These are phyloP conservation scores for Pseudochromis fuscus DNA, from an alignment of 2,797 vertebrate species.

Conservation along the genomic window DNA sequence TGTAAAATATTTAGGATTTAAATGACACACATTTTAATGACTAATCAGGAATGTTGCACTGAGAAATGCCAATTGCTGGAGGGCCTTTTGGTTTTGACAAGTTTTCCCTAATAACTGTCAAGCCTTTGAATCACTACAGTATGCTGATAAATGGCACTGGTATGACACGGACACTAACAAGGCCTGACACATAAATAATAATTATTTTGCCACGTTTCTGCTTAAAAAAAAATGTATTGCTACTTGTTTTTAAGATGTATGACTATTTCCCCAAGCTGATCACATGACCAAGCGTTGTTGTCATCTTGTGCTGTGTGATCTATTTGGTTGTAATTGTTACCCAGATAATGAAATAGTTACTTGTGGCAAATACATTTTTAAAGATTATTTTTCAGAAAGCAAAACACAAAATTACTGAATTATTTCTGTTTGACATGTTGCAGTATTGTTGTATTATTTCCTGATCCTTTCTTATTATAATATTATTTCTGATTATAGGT, in stretches of 20 bases:
- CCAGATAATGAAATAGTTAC: constrained; percentile 14
- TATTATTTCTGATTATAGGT: too few species aligned
- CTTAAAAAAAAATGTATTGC: constrained; percentile 5
- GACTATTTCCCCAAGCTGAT: constrained; percentile 10
- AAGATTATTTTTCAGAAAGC: constrained; percentile 18
- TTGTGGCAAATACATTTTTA: not conserved
- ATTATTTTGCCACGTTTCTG: constrained; percentile 31
- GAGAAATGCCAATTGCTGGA: constrained; percentile 45
- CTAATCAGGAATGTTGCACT: constrained; percentile 31
- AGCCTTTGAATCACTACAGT: constrained; percentile 32
- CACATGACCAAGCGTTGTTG: constrained; percentile 1
- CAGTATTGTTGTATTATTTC: constrained; percentile 12
- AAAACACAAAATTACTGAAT: constrained; percentile 29
- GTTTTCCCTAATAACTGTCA: constrained; percentile 32
- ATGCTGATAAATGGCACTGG: constrained; percentile 40
- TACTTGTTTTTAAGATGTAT: constrained; percentile 18
- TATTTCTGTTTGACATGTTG: constrained; percentile 17
- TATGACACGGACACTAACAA: constrained; percentile 44
- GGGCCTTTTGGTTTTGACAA: constrained; percentile 41
- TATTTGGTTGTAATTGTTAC: constrained; percentile 12
- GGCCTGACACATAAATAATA: constrained; percentile 42
- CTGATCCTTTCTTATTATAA: too few species aligned
- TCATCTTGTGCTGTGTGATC: constrained; percentile 4
- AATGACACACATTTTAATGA: constrained; percentile 41
- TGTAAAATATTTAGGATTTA: constrained; percentile 25